These are phyloP conservation scores for Spinibarbus caldwelli DNA, from an alignment of 2,797 vertebrate genomes.

Conservation along the genomic window DNA sequence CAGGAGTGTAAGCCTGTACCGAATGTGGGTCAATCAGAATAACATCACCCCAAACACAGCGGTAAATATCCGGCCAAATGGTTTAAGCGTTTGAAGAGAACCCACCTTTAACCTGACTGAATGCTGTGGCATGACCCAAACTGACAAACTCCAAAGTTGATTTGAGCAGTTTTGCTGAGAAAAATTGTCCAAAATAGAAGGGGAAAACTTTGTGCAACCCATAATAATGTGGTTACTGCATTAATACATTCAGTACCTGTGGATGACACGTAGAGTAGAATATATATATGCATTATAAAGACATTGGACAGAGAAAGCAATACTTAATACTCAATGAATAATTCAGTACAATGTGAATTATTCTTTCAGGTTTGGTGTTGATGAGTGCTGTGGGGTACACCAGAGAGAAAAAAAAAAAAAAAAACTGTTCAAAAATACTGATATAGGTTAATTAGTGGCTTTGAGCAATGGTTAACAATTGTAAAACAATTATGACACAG, in stretches of 20 bases:
- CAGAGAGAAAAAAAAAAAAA: not conserved
- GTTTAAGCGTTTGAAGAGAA: not conserved
- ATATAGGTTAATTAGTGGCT: slow-evolving; percentile 5
- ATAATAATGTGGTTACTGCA: not conserved
- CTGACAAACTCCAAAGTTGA: not conserved
- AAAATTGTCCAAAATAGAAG: not conserved
- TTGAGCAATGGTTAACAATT: not conserved
- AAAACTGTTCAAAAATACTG: not conserved
- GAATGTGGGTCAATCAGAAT: slow-evolving; percentile 14
- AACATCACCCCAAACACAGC: not conserved
- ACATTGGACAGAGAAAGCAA: not conserved
- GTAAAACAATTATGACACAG: not conserved
- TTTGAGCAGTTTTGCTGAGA: not conserved
- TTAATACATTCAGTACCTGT: not conserved
- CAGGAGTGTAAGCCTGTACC: not conserved
- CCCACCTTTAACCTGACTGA: not conserved
- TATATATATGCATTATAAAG: not conserved
- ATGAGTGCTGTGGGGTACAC: slow-evolving; percentile 9
- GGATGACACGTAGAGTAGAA: not conserved
- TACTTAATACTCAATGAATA: not conserved
- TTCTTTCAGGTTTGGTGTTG: not conserved
- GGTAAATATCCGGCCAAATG: slow-evolving; percentile 3
- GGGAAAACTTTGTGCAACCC: not conserved
- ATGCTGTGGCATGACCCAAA: not conserved
- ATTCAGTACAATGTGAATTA: not conserved